Evolutionary conservation across 2,888 invertebrate species (phyloP).

Genomic region (Formica aserva): DNA sequence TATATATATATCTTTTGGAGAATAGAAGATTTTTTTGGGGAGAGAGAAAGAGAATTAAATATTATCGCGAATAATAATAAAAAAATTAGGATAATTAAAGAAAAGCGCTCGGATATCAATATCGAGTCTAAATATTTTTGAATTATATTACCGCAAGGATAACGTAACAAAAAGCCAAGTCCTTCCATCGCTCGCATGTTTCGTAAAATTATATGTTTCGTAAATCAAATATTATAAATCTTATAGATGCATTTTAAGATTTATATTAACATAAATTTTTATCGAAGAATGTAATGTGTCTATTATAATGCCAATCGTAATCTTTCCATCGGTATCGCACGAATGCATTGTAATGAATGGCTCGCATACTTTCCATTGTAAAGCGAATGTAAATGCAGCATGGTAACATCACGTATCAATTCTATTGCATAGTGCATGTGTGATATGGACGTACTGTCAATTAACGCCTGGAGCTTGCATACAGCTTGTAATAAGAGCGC

Average conservation of each 20-base stretch:
- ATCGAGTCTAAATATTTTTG: not conserved
- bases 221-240: not conserved
- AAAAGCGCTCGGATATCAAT: not conserved
- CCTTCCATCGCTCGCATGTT: not conserved
- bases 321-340: constrained; percentile 15
- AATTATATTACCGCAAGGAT: not conserved
- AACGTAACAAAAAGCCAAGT: not conserved
- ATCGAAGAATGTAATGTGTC: not conserved
- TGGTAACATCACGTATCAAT: constrained; percentile 24
- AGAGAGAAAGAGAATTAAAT: too few relatives aligned
- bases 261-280: not conserved
- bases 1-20: too few relatives aligned
- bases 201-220: not conserved
- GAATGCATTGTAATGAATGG: constrained; percentile 27
- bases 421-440: constrained; percentile 7
- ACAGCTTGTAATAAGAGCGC: constrained; percentile 36
- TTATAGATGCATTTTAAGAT: not conserved
- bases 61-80: not conserved
- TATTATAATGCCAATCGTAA: not conserved
- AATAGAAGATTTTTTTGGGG: too few relatives aligned
- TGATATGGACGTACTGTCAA: constrained; percentile 34
- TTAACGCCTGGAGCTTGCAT: constrained; percentile 4
- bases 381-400: constrained; percentile 31
- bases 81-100: not conserved
- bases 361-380: constrained; percentile 14